Evolutionary conservation across 2,888 invertebrate genomes (phyloP), one percentile per base, ranked within the genome.

Genomic region (Pammene fasciana): DNA sequence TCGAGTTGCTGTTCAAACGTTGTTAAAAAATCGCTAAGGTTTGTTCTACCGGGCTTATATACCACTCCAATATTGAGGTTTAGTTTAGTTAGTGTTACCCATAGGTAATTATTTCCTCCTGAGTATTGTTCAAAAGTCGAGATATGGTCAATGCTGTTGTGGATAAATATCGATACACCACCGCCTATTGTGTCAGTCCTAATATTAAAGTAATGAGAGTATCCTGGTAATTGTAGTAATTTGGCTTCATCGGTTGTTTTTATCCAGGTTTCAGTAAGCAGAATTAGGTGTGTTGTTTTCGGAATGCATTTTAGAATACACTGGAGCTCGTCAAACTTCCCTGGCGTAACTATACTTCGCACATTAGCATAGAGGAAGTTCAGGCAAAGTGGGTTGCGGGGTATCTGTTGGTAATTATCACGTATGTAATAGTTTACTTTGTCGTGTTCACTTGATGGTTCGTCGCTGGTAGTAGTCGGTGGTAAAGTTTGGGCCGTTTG

Each of bases 281-380:
- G 11, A 16, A 61, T 46, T 14, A 61, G 6, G 16, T 48, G 60
- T 14, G 48, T 61, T 5, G 48, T 48, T 16, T 61, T 48, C 8
- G 46, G 34, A 11, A 61, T 48, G 10, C 36, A 48, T 14, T 61
- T 48, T 36, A 61, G 11, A 5, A 61, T 61, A 36, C 48, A 61
- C 46, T 38, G 48, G 5, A 61, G 16, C 16, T 61, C 60, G 5
- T 61, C 48, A 6, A 61, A 11, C 7, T 61, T 61, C 0, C 60
- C 60, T 10, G 60, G 60, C 10, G 34, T 3, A 1, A 26, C 46
- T 46, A 61, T 10, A 13, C 60, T 61, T 6, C 48, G 46, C 6
- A 62, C 41, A 52, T 62, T 62, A 13, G 62, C 61, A 38, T 61
- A 61, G 14, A 61, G 48, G 11, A 48, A 61, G 16, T 61, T 61